Percentiles rank a stretch among this genome's conserved stretches.
Evolutionary conservation across 1,140 invertebrate species (phyloP).

Genomic region (Anastrepha ludens): DNA sequence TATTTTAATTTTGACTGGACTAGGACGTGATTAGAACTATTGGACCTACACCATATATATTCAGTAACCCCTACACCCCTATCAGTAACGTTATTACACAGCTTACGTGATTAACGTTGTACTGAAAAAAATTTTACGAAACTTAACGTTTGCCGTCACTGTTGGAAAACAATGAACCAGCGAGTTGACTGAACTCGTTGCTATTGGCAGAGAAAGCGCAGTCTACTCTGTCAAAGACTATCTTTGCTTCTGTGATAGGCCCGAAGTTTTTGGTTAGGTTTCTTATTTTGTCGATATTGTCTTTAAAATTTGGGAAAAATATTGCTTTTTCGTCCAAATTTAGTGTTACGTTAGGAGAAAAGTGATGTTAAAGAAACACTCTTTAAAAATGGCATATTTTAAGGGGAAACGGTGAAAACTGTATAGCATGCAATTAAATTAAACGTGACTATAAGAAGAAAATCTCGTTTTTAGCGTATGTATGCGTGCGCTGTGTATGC

Average conservation of each 20-base stretch:
- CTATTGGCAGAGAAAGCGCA: too few species aligned
- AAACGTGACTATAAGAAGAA: background rate
- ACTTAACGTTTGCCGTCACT: too few species aligned
- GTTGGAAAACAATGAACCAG: too few species aligned
- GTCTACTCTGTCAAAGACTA: too few species aligned
- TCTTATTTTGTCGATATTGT: slow-evolving; percentile 6
- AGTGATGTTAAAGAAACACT: background rate
- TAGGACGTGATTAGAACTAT: too few species aligned
- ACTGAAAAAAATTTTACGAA: too few species aligned
- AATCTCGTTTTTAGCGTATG: slow-evolving; percentile 6
- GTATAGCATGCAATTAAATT: background rate
- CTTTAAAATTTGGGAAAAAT: background rate
- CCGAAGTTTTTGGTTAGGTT: slow-evolving; percentile 4
- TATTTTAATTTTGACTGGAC: too few species aligned
- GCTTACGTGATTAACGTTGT: too few species aligned
- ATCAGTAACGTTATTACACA: too few species aligned
- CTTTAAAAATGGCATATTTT: background rate
- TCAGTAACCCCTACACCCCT: too few species aligned
- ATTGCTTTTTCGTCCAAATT: background rate
- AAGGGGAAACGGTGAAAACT: background rate
- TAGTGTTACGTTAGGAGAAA: background rate
- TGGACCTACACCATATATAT: too few species aligned
- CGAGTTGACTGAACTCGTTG: too few species aligned
- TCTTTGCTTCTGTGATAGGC: background rate
- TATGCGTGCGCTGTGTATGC: background rate